Evolutionary conservation across 2,113 vertebrate species (phyloP), one percentile per base, ranked within the genome.

Genomic region (Neopipo cinnamomea): DNA sequence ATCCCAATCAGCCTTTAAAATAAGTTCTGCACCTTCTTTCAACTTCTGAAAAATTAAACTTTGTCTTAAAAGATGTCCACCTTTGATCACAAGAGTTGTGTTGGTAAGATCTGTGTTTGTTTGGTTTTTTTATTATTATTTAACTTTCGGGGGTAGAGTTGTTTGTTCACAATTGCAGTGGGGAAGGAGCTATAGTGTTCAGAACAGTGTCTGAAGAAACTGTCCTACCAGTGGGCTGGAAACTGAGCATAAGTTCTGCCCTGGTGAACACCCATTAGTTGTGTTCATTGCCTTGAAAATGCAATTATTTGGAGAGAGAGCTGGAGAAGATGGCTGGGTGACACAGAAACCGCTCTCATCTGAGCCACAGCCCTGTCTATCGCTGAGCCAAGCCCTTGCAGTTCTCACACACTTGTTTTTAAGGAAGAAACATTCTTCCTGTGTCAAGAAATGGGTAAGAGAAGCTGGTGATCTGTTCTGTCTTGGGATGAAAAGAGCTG

Each of bases 341-440:
- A 24, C 22, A 79, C 46, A 85, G 27, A 59, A 82, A 72, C 14
- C 12, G 6, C 6, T 58, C 28, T 66, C 0, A 0, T 28, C 30
- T 77, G 55, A 79, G 30, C 59, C 78, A 7, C 4, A 39, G 33
- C 12, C 37, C 8, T 52, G 18, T 24, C 22, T 75, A 11, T 5
- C 68, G 30, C 49, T 68, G 37, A 62, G 28, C 31, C 33, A 55
- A 49, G 25, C 41, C 23, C 17, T 92, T 88, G 41, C 31, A 30
- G 49, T 41, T 90, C 31, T 94, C 25, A 17, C 0, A 0, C 10
- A 33, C 14, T 39, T 73, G 8, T 75, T 80, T 20, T 44, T 50
- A 58, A 55, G 68, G 59, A 84, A 74, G 67, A 86, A 77, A 47
- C 70, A 31, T 8, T 63, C 22, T 65, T 82, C n/a, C 28, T 47